phyloP scores from a whole-genome alignment of 2,797 vertebrate genomes.

The Sebastiscus albofasciatus region DNA sequence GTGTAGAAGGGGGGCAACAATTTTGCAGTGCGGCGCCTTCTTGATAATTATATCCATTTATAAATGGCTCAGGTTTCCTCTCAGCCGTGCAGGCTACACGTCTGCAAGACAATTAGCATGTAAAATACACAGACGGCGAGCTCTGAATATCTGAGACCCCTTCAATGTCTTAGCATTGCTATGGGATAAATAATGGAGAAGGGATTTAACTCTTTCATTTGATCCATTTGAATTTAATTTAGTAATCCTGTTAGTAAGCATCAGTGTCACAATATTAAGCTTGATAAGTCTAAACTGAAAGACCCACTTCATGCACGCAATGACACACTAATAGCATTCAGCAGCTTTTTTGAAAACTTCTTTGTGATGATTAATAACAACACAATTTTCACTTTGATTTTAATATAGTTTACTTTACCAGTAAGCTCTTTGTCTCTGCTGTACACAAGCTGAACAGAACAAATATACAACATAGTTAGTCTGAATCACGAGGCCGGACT shows the following conservation, averaged over 20 bases:
- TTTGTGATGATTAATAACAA: neutral
- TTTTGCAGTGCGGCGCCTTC: slow-evolving; percentile 18
- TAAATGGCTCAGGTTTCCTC: slow-evolving; percentile 21
- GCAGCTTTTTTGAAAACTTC: neutral
- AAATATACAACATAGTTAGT: neutral
- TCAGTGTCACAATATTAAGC: slow-evolving; percentile 39
- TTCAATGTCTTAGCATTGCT: slow-evolving; percentile 40
- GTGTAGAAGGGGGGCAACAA: slow-evolving; percentile 5
- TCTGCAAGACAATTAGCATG: slow-evolving; percentile 50
- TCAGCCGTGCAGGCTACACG: neutral
- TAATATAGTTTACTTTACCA: neutral
- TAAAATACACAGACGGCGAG: slow-evolving; percentile 12
- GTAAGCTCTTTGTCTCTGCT: neutral
- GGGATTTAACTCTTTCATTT: slow-evolving; percentile 42
- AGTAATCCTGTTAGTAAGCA: slow-evolving; percentile 50
- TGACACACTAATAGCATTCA: neutral
- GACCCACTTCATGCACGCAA: slow-evolving; percentile 13
- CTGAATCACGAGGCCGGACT: neutral
- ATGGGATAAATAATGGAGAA: slow-evolving; percentile 25
- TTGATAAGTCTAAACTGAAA: slow-evolving; percentile 20
- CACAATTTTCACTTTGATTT: neutral
- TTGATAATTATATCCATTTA: slow-evolving; percentile 43
- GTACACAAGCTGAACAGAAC: neutral
- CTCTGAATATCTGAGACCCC: slow-evolving; percentile 14
- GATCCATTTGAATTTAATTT: slow-evolving; percentile 52